A percentile compares a stretch with the other conserved stretches of the same genome.
These are phyloP conservation scores for Garrulus glandarius DNA, from an alignment of 2,797 vertebrate genomes.

Conservation along the genomic window DNA sequence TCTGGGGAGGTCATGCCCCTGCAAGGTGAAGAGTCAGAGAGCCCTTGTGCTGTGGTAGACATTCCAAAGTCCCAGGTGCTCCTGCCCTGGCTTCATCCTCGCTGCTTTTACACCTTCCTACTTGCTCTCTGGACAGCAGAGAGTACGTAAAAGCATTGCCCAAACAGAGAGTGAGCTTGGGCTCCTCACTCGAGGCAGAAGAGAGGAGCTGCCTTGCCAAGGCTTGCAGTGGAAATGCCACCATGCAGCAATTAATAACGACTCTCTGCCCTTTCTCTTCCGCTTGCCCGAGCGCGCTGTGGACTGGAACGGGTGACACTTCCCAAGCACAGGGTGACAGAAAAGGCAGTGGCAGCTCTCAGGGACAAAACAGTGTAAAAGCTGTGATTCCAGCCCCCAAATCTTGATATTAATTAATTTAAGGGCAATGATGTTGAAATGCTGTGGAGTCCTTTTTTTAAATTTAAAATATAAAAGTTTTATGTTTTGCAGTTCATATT, in stretches of 20 bases:
- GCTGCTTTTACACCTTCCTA: not conserved
- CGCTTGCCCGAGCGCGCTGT: fast-evolving
- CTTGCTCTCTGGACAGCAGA: not conserved
- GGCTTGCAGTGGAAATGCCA: not conserved
- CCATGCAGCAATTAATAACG: not conserved
- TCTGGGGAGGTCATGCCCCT: not conserved
- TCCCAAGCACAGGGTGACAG: not conserved
- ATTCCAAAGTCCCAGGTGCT: fast-evolving
- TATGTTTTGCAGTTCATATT: not conserved
- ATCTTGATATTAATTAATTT: not conserved
- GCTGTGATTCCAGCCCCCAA: not conserved
- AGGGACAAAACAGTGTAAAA: not conserved
- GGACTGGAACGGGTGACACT: not conserved
- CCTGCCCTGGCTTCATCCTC: not conserved
- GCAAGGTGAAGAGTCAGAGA: not conserved
- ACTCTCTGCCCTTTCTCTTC: constrained; percentile 13
- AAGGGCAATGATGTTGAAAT: not conserved
- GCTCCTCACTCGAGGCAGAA: not conserved
- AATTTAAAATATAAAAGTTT: not conserved
- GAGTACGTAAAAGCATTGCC: not conserved
- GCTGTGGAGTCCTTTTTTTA: not conserved
- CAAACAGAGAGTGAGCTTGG: not conserved
- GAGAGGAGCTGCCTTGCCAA: not conserved
- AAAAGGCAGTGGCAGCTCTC: not conserved
- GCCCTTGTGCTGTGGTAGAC: fast-evolving